Conservation (phyloP, 2,113 vertebrate species). For the Isichthys henryi region DNA sequence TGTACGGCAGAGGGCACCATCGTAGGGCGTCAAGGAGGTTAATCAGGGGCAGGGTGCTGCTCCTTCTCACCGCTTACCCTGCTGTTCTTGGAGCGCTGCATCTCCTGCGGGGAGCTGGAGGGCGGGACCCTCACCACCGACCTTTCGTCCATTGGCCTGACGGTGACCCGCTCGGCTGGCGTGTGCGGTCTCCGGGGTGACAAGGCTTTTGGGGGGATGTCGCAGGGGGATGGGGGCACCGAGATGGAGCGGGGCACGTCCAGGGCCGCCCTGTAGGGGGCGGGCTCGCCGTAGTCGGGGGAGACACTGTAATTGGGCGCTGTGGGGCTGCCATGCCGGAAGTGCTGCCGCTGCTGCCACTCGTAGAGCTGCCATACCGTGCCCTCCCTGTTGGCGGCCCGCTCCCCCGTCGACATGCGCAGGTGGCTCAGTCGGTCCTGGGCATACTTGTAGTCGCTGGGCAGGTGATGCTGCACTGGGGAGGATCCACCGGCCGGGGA, state of each 20-base stretch:
- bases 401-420: conserved; percentile 92
- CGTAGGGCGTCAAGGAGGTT: background rate
- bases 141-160: conserved; percentile 74
- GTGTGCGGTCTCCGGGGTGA: conserved; percentile 81
- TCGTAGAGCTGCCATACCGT: conserved; percentile 97
- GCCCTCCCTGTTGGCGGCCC: conserved; percentile 82
- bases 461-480: conserved; percentile 68
- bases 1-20: background rate
- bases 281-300: conserved; percentile 71
- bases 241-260: conserved; percentile 92
- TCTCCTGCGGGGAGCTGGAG: conserved; percentile 74
- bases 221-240: conserved; percentile 87
- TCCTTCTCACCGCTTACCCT: conserved; percentile 61
- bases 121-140: conserved; percentile 62
- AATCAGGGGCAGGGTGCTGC: background rate
- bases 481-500: conserved; percentile 70
- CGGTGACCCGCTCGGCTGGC: conserved; percentile 82
- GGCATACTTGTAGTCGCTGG: conserved; percentile 95
- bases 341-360: conserved; percentile 97
- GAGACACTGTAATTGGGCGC: conserved; percentile 74
- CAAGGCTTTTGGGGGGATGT: conserved; percentile 69
- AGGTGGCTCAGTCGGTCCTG: conserved; percentile 92
- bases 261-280: conserved; percentile 75
- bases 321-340: conserved; percentile 89
- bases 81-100: conserved; percentile 53